Evolutionary conservation across 1,140 invertebrate species (phyloP).

Genomic region (Drosophila suzukii): DNA sequence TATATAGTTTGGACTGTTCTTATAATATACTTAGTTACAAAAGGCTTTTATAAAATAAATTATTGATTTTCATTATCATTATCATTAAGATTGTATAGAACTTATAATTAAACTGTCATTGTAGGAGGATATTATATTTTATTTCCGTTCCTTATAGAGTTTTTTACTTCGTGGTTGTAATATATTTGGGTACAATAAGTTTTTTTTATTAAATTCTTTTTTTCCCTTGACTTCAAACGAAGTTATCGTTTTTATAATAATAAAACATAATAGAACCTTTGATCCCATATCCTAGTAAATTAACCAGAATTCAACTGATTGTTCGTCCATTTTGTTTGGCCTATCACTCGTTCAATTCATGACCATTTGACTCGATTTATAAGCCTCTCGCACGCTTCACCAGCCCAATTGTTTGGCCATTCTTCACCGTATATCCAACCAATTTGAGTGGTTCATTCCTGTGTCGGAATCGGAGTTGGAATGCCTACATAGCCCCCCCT

Average conservation of each 20-base stretch:
- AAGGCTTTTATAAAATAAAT: too few species aligned
- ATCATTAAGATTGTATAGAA: too few species aligned
- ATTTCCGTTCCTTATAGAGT: too few species aligned
- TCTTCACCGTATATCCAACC: slow-evolving; percentile 33
- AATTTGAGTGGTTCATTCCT: slow-evolving; percentile 33
- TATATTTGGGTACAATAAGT: background rate
- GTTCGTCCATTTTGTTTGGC: slow-evolving; percentile 6
- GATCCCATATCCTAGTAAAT: background rate
- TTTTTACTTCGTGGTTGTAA: background rate
- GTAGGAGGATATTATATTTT: too few species aligned
- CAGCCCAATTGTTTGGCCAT: slow-evolving; percentile 39
- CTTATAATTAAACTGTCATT: too few species aligned
- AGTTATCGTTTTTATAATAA: background rate
- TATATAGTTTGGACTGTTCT: too few species aligned
- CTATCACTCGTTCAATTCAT: slow-evolving; percentile 25
- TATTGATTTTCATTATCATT: too few species aligned
- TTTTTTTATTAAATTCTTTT: too few species aligned
- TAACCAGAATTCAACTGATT: background rate
- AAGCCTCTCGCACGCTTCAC: slow-evolving; percentile 25
- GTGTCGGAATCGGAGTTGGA: background rate
- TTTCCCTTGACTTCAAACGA: background rate
- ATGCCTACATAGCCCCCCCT: background rate
- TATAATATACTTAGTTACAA: too few species aligned
- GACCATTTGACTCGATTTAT: slow-evolving; percentile 29
- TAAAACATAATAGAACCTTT: background rate